Base-by-base conservation (phyloP, 2,888 invertebrate genomes). In the Mallateleia sp. region DNA sequence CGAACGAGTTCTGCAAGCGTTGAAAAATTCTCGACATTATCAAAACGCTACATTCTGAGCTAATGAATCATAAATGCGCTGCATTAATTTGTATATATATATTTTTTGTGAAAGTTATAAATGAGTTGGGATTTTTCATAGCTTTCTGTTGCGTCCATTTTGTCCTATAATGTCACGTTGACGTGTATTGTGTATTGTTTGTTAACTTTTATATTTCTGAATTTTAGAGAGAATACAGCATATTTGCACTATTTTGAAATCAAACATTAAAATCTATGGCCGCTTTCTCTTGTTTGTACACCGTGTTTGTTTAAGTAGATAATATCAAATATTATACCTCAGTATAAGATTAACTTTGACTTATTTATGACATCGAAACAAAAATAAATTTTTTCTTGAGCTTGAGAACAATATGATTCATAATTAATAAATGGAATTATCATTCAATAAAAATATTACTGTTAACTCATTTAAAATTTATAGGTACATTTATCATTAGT, bases 1-100 rank as follows among this genome's bases (percentile, higher is more conserved):
- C 78, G 72, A 82, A 82, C 86, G 82, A 78, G 78, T 82, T 74
- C 15, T 62, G 67, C 56, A 77, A 62, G 67, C 66, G 82, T 60
- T 86, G 79, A 82, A 82, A 82, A 86, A 79, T 82, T 82, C 74
- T 74, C 62, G 77, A 72, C 71, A 81, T 86, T 86, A 86, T 77
- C 81, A 86, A 86, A 81, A 82, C 71, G 69, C 47, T 66, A 50
- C 77, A 71, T 77, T 81, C 78, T 58, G 67, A 74, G 71, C 81
- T 86, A 86, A 86, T 86, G 82, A 82, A 86, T 86, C 78, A 82
- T 82, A 86, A 86, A 82, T 72, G 45, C 47, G 56, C 25, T 58
- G 75, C 72, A 64, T 71, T 85, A 81, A 85, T 85, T 80, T 80
- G 64, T 85, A 62, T 66, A 77, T 58, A 64, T 64, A n/a, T 45